These are phyloP conservation scores for Orussus abietinus DNA, from an alignment of 1,140 invertebrate genomes.

Conservation along the genomic window DNA sequence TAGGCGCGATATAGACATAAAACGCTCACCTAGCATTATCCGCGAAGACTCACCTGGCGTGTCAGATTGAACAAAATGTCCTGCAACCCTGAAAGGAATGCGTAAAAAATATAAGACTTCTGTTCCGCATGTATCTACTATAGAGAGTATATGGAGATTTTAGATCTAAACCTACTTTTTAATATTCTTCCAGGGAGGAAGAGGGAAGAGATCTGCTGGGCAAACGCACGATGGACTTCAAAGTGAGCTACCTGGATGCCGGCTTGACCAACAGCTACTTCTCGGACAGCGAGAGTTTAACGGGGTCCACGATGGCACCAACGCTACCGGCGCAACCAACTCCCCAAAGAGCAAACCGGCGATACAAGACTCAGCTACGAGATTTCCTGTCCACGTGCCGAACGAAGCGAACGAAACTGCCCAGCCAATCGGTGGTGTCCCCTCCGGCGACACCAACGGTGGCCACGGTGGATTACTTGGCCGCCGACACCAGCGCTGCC, in stretches of 20 bases:
- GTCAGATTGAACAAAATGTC: too few relatives aligned
- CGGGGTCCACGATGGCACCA: slow-evolving; percentile 56
- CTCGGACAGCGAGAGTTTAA: slow-evolving; percentile 78
- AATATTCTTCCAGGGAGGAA: slow-evolving; percentile 76
- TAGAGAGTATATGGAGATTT: too few relatives aligned
- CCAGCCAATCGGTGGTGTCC: slow-evolving; percentile 47
- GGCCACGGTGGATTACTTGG: slow-evolving; percentile 63
- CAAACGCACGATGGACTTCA: slow-evolving; percentile 98
- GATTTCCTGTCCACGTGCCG: slow-evolving; percentile 90
- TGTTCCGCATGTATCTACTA: too few relatives aligned
- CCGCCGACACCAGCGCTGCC: slow-evolving; percentile 61
- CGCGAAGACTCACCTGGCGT: too few relatives aligned
- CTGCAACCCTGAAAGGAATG: too few relatives aligned
- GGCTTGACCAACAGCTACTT: slow-evolving; percentile 87
- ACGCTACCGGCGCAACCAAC: slow-evolving; percentile 54
- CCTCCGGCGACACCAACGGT: slow-evolving; percentile 49
- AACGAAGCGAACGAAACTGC: slow-evolving; percentile 77
- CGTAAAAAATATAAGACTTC: too few relatives aligned
- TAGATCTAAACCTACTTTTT: too few relatives aligned
- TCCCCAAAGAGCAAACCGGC: slow-evolving; percentile 73
- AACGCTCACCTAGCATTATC: neutral
- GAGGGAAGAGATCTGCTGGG: slow-evolving; percentile 93
- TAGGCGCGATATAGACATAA: slow-evolving; percentile 1
- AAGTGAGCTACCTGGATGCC: slow-evolving; percentile 94
- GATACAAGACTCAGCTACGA: slow-evolving; percentile 88